Percentiles rank a stretch among this genome's conserved stretches.
phyloP scores from a whole-genome alignment of 1,140 invertebrate species.

The Octopus bimaculoides region DNA sequence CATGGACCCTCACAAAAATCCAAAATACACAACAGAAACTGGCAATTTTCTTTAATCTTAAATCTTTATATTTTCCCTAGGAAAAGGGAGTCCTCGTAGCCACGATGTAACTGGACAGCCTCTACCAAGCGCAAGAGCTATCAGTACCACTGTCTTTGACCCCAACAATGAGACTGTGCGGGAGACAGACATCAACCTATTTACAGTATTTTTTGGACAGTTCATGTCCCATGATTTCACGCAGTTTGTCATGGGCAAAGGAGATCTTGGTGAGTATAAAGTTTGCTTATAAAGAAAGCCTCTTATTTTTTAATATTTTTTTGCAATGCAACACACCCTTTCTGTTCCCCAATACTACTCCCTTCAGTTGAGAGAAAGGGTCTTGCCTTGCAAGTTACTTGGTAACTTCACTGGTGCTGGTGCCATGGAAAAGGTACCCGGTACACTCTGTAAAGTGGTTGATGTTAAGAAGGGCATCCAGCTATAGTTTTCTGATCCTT shows the following conservation, averaged over 20 bases:
- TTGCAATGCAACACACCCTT: too few species aligned
- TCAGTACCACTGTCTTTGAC: conserved; percentile 20
- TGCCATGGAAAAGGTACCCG: too few species aligned
- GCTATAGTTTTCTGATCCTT: too few species aligned
- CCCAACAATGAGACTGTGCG: not conserved
- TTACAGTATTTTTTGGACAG: conserved; percentile 25
- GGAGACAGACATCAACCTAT: conserved; percentile 15
- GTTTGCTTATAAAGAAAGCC: too few species aligned
- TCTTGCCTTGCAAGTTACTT: too few species aligned
- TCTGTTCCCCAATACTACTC: too few species aligned
- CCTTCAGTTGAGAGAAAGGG: too few species aligned
- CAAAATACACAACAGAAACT: not conserved
- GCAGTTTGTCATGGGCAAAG: conserved; percentile 16
- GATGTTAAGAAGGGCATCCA: too few species aligned
- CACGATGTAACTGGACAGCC: not conserved
- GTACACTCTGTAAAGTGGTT: too few species aligned
- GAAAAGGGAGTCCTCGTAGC: conserved; percentile 16
- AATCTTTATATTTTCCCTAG: not conserved
- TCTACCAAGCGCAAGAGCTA: conserved; percentile 22
- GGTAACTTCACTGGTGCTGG: too few species aligned
- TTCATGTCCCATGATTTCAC: conserved; percentile 26
- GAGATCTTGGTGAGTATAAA: conserved; percentile 17
- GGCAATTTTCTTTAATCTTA: not conserved
- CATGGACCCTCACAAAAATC: not conserved
- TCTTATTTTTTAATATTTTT: too few species aligned